Evolutionary conservation across 2,113 vertebrate genomes (phyloP).

Genomic region (Prunella fulvescens): DNA sequence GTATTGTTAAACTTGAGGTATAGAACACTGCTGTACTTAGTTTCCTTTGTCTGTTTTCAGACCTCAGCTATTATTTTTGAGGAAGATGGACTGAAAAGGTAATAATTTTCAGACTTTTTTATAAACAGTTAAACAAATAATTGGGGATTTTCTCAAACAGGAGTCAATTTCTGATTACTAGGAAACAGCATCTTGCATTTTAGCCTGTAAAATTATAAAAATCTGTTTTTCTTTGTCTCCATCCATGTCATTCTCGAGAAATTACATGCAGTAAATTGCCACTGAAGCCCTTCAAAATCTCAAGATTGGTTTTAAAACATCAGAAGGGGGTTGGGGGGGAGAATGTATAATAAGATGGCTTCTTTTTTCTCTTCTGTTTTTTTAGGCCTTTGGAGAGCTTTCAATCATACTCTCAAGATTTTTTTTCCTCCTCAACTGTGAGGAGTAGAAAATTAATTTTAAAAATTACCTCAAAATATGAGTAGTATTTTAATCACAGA

Average conservation of each 20-base stretch:
- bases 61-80: conserved; percentile 39
- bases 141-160: conserved; percentile 25
- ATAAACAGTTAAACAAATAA: background rate
- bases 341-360: background rate
- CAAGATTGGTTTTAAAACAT: background rate
- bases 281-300: background rate
- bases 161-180: background rate
- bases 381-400: conserved; percentile 12
- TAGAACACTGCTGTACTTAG: conserved; percentile 55
- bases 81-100: background rate
- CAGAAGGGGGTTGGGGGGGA: background rate
- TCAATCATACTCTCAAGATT: background rate
- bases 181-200: background rate
- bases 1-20: conserved; percentile 49
- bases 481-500: background rate
- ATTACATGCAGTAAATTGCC: background rate
- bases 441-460: background rate
- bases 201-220: background rate
- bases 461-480: background rate
- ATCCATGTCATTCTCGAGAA: background rate
- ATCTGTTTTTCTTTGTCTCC: background rate
- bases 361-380: background rate
- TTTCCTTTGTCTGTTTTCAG: conserved; percentile 4
- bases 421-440: background rate
- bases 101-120: background rate